Base-by-base conservation (phyloP, 2,888 invertebrate genomes). In the Adela reaumurella region DNA sequence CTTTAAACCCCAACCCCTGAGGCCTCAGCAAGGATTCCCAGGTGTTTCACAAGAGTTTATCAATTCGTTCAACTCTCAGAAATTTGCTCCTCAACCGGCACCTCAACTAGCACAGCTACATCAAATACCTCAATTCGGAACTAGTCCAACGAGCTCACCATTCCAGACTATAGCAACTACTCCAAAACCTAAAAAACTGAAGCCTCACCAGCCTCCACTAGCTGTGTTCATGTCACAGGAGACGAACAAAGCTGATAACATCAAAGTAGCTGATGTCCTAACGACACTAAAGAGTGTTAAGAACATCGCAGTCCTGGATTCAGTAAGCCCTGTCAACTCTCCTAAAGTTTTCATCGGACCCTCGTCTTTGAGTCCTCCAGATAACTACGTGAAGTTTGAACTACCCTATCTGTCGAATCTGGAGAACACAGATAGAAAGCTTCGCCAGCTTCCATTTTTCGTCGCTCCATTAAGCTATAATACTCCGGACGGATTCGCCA, bases 271-370 rank as follows among this genome's bases (percentile, higher is more conserved):
- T 16, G 90, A 92, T 61, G 90, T 92, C 3, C 67, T 92, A 17
- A 74, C 81, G 24, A 77, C 85, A 0, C 64, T 93, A 17, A 88
- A 87, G 59, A 83, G 83, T 54, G 87, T 90, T 0, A 86, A 86
- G 57, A 83, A 85, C 0, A 88, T 93, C 49, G 85, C 89, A 1
- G 92, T 92, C 1, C 74, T 92, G 49, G 92, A 92, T 60, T 83
- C 83, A 0, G 84, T 90, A 1, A 83, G 83, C 20, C 83, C 87
- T 0, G 72, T 84, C 42, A 79, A 81, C 52, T 83, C 88, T 4
- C 92, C 92, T 0, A 83, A 85, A 61, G 87, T 92, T 16, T 93
- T 93, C 58, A 89, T 93, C 0, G 92, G 92, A 0, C 92, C 92
- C 0, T 86, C 88, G 0, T 86, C 85, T 49, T 72, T 93, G 55